A percentile compares a stretch with the other conserved stretches of the same genome.
Evolutionary conservation across 2,888 invertebrate genomes (phyloP).

Genomic region (Megaustenia siamemsis): DNA sequence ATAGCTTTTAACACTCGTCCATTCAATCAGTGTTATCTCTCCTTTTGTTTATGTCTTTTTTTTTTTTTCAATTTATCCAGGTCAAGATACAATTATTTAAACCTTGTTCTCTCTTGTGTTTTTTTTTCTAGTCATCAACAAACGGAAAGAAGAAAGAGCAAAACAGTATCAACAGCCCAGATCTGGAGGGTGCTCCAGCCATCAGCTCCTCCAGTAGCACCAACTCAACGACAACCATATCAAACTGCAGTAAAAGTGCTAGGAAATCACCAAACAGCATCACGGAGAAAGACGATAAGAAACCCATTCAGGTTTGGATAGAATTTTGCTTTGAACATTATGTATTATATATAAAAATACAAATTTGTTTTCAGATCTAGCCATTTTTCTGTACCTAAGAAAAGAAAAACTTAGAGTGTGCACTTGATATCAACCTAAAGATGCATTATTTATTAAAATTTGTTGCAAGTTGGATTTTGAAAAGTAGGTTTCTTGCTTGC

Average conservation of each 20-base stretch:
- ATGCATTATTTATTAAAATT: too few species aligned
- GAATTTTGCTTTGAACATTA: too few species aligned
- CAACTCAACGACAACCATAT: slow-evolving; percentile 65
- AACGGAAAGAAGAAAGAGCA: slow-evolving; percentile 76
- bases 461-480: too few species aligned
- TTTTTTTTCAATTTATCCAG: neutral
- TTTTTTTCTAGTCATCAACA: slow-evolving; percentile 45
- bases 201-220: slow-evolving; percentile 77
- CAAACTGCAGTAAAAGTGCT: slow-evolving; percentile 34
- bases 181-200: slow-evolving; percentile 76
- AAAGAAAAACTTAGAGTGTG: too few species aligned
- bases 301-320: slow-evolving; percentile 34
- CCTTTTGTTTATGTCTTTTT: neutral
- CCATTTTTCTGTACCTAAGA: too few species aligned
- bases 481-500: too few species aligned
- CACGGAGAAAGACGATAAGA: slow-evolving; percentile 67
- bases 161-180: slow-evolving; percentile 74
- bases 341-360: too few species aligned
- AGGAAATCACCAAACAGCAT: slow-evolving; percentile 44
- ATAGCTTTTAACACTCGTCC: too few species aligned
- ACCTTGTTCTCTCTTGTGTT: neutral
- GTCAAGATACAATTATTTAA: neutral
- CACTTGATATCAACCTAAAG: too few species aligned
- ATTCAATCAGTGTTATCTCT: neutral
- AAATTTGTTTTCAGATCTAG: too few species aligned